These are phyloP conservation scores for Ips typographus DNA, from an alignment of 1,140 invertebrate genomes.

Conservation along the genomic window DNA sequence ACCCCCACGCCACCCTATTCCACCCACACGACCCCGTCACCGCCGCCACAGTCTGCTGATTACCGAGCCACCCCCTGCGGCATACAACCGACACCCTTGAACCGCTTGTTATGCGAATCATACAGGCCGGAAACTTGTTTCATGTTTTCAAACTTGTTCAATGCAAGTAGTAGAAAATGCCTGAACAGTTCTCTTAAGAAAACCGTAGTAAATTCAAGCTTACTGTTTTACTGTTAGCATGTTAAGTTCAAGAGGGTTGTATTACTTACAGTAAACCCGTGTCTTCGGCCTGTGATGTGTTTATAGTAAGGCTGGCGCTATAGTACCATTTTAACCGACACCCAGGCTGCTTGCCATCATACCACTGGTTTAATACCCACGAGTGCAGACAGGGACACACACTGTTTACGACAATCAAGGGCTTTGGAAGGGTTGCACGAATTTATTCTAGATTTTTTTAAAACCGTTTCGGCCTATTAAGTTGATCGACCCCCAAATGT, in stretches of 20 bases:
- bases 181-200: background rate
- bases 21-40: slow-evolving; percentile 39
- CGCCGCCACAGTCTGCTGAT: slow-evolving; percentile 47
- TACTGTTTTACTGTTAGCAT: no score
- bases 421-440: background rate
- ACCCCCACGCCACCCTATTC: slow-evolving; percentile 10
- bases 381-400: slow-evolving; percentile 29
- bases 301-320: slow-evolving; percentile 18
- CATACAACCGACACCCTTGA: slow-evolving; percentile 32
- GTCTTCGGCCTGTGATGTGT: background rate
- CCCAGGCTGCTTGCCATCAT: slow-evolving; percentile 32
- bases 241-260: no score
- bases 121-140: slow-evolving; percentile 18
- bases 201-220: no score
- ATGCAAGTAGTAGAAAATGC: background rate
- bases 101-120: slow-evolving; percentile 14
- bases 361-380: slow-evolving; percentile 31
- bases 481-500: no score
- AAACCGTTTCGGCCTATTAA: no score
- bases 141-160: background rate
- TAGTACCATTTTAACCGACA: slow-evolving; percentile 36
- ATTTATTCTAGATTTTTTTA: no score
- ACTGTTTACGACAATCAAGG: slow-evolving; percentile 18
- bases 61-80: slow-evolving; percentile 45
- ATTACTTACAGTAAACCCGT: background rate